Conservation (phyloP, 2,113 vertebrate genomes). For the Heterochromis multidens region DNA sequence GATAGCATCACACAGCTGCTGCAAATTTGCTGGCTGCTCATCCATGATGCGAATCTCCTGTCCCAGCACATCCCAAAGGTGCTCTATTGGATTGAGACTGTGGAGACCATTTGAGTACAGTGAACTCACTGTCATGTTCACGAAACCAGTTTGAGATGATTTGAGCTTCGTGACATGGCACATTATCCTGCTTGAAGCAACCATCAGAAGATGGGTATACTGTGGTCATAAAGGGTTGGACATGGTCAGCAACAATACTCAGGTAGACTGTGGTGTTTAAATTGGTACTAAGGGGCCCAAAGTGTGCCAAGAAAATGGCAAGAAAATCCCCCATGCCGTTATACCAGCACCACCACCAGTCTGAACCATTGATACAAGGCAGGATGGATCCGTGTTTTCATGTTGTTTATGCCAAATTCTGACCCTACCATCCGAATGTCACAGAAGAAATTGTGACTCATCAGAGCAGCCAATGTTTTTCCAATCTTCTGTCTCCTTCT, state of each 20-base stretch:
- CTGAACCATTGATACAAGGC: not conserved
- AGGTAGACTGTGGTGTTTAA: not conserved
- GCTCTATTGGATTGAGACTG: not conserved
- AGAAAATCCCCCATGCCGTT: too few species aligned
- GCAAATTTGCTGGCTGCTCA: not conserved
- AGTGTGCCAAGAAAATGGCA: not conserved
- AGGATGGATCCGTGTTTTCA: not conserved
- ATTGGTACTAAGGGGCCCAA: not conserved
- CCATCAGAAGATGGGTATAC: not conserved
- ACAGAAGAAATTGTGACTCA: not conserved
- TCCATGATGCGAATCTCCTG: not conserved
- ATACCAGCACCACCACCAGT: not conserved
- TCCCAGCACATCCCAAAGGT: rapidly evolving
- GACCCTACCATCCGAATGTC: not conserved
- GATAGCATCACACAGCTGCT: not conserved
- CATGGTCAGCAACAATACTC: not conserved
- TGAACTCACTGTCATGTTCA: not conserved
- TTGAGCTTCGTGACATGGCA: not conserved
- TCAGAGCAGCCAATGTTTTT: not conserved
- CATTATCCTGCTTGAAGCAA: not conserved
- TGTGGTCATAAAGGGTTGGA: not conserved
- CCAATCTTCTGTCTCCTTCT: too few species aligned
- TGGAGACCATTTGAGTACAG: not conserved
- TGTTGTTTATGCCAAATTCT: not conserved
- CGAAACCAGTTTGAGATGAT: not conserved